A percentile compares a stretch with the other conserved stretches of the same genome.
Evolutionary conservation across 2,888 invertebrate genomes (phyloP).

Genomic region (Agrochola lychnidis): DNA sequence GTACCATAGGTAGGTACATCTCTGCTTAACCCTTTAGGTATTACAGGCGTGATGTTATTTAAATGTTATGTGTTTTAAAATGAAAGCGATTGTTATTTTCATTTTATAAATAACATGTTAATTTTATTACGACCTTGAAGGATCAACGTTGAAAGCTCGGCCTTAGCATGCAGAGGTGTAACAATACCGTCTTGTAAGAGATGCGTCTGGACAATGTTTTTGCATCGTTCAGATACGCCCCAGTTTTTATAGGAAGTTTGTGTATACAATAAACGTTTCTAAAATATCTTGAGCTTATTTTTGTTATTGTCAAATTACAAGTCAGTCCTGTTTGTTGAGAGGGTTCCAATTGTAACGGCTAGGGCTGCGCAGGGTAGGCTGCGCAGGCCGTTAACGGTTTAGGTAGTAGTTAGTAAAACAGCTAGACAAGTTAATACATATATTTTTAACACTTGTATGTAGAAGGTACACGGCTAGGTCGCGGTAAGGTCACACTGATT

Average conservation of each 20-base stretch:
- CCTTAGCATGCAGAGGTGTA: slow-evolving; percentile 26
- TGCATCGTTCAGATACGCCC: slow-evolving; percentile 28
- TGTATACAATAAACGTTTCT: slow-evolving; percentile 15
- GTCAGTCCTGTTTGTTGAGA: neutral
- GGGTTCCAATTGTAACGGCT: too few species aligned
- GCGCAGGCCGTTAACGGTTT: too few species aligned
- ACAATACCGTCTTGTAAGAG: slow-evolving; percentile 25
- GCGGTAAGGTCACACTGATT: too few species aligned
- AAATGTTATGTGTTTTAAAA: neutral
- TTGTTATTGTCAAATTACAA: slow-evolving; percentile 11
- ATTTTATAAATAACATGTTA: neutral
- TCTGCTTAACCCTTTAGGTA: too few species aligned
- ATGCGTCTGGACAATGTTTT: slow-evolving; percentile 45
- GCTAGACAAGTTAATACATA: too few species aligned
- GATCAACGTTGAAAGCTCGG: neutral
- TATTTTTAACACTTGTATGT: too few species aligned
- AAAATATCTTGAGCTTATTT: slow-evolving; percentile 4
- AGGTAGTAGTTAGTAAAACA: too few species aligned
- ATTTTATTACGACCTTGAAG: slow-evolving; percentile 6
- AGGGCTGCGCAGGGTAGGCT: too few species aligned
- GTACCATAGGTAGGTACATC: too few species aligned
- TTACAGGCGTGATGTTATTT: too few species aligned
- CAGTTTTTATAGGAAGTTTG: slow-evolving; percentile 35
- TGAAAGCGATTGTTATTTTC: neutral
- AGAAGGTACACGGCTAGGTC: too few species aligned